Evolutionary conservation across 2,888 invertebrate species (phyloP).

Genomic region (Dolichopus griseipennis): DNA sequence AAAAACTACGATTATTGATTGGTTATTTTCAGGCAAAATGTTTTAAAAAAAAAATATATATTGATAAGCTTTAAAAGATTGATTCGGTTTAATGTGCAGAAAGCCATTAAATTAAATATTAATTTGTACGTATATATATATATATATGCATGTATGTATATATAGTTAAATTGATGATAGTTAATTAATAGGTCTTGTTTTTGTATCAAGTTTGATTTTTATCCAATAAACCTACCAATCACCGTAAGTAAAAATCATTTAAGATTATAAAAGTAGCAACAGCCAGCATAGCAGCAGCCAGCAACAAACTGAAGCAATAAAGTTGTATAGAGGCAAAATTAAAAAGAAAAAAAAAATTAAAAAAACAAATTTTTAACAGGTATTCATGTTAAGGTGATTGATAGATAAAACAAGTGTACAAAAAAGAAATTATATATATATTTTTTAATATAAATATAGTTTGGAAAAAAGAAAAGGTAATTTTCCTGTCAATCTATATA

Average conservation of each 20-base stretch:
- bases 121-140: background rate
- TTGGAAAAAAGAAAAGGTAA: background rate
- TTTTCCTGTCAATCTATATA: background rate
- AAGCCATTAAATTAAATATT: background rate
- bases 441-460: background rate
- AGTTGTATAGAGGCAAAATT: too few species aligned
- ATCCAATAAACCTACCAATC: too few species aligned
- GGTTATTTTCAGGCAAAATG: background rate
- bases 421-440: too few species aligned
- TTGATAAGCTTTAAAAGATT: background rate
- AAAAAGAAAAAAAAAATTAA: too few species aligned
- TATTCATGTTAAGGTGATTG: background rate
- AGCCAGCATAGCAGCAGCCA: too few species aligned
- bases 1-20: background rate
- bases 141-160: background rate
- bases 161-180: background rate
- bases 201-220: too few species aligned
- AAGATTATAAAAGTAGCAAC: too few species aligned
- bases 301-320: too few species aligned
- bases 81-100: conserved; percentile 1
- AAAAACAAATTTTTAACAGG: too few species aligned
- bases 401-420: background rate
- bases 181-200: background rate
- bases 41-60: background rate
- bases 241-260: too few species aligned